A percentile compares a stretch with the other conserved stretches of the same genome.
phyloP scores from a whole-genome alignment of 1,140 invertebrate genomes.

The Ctenoplectra terminalis region DNA sequence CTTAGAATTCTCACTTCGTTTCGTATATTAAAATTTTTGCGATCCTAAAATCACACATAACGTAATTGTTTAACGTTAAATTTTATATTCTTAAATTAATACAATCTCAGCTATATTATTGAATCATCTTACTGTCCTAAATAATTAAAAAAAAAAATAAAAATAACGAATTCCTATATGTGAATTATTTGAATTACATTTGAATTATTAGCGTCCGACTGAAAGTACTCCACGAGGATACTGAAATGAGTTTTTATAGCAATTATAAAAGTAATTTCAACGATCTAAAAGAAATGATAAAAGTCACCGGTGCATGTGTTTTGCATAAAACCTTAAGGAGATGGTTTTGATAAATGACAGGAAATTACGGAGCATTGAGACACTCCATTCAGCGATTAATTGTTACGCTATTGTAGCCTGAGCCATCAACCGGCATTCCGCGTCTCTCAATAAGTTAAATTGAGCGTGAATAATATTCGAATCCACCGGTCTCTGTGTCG shows the following conservation, averaged over 20 bases:
- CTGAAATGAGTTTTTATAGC: not conserved
- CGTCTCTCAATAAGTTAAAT: conserved; percentile 72
- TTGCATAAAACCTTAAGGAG: not conserved
- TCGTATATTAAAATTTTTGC: not conserved
- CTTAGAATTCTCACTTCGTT: too few relatives aligned
- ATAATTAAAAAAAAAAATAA: too few relatives aligned
- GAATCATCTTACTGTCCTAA: too few relatives aligned
- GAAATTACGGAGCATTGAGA: conserved; percentile 50
- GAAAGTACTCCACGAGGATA: too few relatives aligned
- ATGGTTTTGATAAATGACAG: conserved; percentile 64
- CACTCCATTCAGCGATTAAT: conserved; percentile 72
- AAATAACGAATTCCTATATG: too few relatives aligned
- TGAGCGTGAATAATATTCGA: conserved; percentile 74
- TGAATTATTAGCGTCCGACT: too few relatives aligned
- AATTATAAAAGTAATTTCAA: not conserved
- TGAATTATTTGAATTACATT: too few relatives aligned
- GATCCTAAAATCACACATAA: too few relatives aligned
- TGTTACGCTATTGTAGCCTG: conserved; percentile 69
- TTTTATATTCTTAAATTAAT: too few relatives aligned
- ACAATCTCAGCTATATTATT: too few relatives aligned
- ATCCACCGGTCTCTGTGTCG: conserved; percentile 54
- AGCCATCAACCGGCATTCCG: conserved; percentile 58
- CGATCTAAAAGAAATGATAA: not conserved
- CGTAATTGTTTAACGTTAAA: too few relatives aligned
- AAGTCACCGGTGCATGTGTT: not conserved